A percentile compares a stretch with the other conserved stretches of the same genome.
These are phyloP conservation scores for Sebastes vulpes DNA, from an alignment of 2,797 vertebrate genomes.

Conservation along the genomic window DNA sequence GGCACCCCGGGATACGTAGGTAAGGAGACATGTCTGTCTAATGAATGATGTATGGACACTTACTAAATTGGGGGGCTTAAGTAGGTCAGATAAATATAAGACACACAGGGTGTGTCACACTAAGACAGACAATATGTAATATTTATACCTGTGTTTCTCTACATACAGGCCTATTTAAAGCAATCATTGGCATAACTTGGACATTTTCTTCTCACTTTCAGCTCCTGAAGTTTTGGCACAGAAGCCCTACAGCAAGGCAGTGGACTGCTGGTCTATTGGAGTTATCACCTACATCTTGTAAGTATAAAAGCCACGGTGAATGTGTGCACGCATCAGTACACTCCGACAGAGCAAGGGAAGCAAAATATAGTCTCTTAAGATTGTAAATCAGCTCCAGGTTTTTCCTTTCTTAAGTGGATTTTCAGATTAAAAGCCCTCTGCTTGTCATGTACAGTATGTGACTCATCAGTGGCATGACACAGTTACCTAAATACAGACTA, in stretches of 20 bases:
- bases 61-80: not conserved
- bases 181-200: not conserved
- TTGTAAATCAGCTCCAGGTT: conserved; percentile 4
- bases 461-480: not conserved
- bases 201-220: conserved; percentile 56
- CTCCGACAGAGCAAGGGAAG: not conserved
- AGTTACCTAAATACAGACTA: not conserved
- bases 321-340: not conserved
- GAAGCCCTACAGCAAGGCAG: conserved; percentile 98
- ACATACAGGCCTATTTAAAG: not conserved
- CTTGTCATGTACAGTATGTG: not conserved
- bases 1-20: conserved; percentile 98
- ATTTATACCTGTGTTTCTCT: not conserved
- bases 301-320: conserved; percentile 67
- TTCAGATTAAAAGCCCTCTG: conserved; percentile 19
- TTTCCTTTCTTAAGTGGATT: conserved; percentile 17
- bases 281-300: conserved; percentile 99
- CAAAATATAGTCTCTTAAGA: not conserved
- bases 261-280: conserved; percentile 99
- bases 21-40: conserved; percentile 63
- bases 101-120: not conserved
- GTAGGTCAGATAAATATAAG: not conserved
- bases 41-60: not conserved
- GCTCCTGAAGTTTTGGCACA: conserved; percentile 97
- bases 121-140: not conserved